Base-by-base conservation (phyloP, 2,113 vertebrate species). In the Cercocebus atys region DNA sequence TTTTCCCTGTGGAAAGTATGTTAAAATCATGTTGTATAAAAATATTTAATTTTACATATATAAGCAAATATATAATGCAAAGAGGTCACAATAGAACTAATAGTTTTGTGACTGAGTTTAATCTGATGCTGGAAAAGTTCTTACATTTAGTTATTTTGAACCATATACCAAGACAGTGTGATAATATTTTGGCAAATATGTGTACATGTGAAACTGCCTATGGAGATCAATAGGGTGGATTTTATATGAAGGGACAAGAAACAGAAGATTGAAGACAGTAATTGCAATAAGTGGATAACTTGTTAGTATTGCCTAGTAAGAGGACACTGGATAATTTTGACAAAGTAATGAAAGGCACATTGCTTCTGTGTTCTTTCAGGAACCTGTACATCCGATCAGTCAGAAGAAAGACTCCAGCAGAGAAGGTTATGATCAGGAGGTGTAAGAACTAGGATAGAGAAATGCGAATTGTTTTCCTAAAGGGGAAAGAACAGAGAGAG, bases 111-210 rank as follows among this genome's bases (percentile, higher is more conserved):
- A 68, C 38, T 84, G 22, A 59, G 43, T 90, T 73, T 27, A 75
- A 22, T 10, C 30, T 88, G 18, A 45, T 35, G 3, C 17, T 45
- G 3, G 25, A 85, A 83, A 18, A 35, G 8, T 88, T 86, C 16
- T 82, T 79, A 47, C 25, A 96, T 94, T 96, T 72, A 68, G 38
- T 59, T 84, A 43, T 50, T 59, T 80, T 59, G 5, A 97, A 59
- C 13, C 6, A 25, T 57, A 14, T 50, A 66, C 6, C 18, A 66
- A 73, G 25, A 75, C 22, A 45, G 0, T 78, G 35, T 25, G 57
- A 68, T n/a, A 50, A 1, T 59, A 73, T 50, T 88, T 88, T 50
- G 50, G 13, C 45, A 86, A 88, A 32, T 18, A 27, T 25, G 59
- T 90, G 75, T 23, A 30, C 13, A 52, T 14, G 6, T 95, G 52